Conservation (phyloP, 2,797 vertebrate genomes). For the Pseudocheirus occidentalis region DNA sequence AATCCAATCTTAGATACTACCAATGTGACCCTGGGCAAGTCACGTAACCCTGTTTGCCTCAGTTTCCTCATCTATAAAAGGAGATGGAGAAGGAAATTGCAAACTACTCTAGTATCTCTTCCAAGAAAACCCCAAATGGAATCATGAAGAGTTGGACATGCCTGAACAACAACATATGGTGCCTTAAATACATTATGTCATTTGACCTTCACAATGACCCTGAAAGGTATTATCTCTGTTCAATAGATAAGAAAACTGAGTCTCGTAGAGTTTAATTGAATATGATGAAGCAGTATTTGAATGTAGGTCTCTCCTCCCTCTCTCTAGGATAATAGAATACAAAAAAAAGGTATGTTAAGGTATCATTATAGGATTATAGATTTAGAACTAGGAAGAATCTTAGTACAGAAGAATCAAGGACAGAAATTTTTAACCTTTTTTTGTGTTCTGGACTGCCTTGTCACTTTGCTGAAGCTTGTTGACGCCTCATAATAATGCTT, state of each 20-base stretch:
- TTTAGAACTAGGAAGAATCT: neutral
- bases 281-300: neutral
- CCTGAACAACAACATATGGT: neutral
- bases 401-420: neutral
- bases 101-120: neutral
- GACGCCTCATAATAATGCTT: neutral
- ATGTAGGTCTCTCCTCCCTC: neutral
- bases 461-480: neutral
- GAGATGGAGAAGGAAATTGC: neutral
- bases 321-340: neutral
- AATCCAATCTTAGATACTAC: neutral
- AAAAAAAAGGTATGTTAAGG: neutral
- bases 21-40: neutral
- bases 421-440: neutral
- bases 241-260: neutral
- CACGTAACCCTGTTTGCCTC: neutral
- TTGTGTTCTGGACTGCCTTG: neutral
- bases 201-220: neutral
- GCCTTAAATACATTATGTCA: neutral
- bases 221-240: neutral
- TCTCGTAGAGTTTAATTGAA: neutral
- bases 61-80: neutral
- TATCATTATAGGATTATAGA: neutral
- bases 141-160: neutral
- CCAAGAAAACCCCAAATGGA: neutral